phyloP scores from a whole-genome alignment of 1,140 invertebrate genomes.

The Ericerus pela region DNA sequence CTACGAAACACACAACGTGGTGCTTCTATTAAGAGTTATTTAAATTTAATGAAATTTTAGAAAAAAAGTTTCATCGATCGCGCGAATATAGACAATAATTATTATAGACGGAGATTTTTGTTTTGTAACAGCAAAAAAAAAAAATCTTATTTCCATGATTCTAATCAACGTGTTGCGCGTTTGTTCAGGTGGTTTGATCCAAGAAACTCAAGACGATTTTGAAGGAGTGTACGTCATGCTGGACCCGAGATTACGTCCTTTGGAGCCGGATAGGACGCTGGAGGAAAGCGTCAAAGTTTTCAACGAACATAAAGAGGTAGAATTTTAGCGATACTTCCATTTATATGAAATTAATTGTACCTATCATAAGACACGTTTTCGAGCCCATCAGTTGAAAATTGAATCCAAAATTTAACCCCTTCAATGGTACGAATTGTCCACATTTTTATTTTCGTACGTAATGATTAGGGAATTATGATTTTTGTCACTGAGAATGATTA shows the following conservation, averaged over 20 bases:
- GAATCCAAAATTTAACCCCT: background rate
- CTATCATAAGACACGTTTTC: background rate
- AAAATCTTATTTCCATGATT: too few relatives aligned
- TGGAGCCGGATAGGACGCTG: constrained; percentile 59
- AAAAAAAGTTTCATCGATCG: too few relatives aligned
- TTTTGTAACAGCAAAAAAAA: too few relatives aligned
- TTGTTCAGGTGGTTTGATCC: background rate
- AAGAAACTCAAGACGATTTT: constrained; percentile 9
- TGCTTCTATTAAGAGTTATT: too few relatives aligned
- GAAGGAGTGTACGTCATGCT: constrained; percentile 30
- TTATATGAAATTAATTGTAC: background rate
- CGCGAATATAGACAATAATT: too few relatives aligned
- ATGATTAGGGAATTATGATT: background rate
- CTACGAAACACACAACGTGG: too few relatives aligned
- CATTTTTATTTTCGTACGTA: background rate
- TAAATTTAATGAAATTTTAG: too few relatives aligned
- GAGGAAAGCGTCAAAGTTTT: constrained; percentile 65
- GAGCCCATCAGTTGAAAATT: background rate
- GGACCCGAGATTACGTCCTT: constrained; percentile 60
- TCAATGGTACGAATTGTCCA: background rate
- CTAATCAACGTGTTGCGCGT: too few relatives aligned
- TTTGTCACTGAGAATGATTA: background rate
- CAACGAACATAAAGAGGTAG: constrained; percentile 63
- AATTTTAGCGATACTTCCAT: background rate
- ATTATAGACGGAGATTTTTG: too few relatives aligned